Percentiles rank a stretch among this genome's conserved stretches.
These are phyloP conservation scores for Zaprionus gabonicus DNA, from an alignment of 1,140 invertebrate species.

Conservation along the genomic window DNA sequence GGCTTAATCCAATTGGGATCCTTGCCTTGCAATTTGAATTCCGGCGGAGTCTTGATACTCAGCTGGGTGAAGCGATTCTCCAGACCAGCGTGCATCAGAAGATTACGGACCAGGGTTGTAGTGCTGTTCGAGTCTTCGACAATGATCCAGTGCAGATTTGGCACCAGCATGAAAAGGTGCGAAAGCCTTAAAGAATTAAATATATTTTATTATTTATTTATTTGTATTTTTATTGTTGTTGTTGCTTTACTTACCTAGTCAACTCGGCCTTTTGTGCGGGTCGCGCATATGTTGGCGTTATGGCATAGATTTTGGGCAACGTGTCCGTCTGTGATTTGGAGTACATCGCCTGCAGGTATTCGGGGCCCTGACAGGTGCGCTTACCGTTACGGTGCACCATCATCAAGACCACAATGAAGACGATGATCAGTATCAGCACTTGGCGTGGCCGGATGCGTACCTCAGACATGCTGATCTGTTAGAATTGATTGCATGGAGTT, in stretches of 20 bases:
- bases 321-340: slow-evolving; percentile 73
- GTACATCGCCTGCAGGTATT: slow-evolving; percentile 81
- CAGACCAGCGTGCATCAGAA: slow-evolving; percentile 89
- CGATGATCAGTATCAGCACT: slow-evolving; percentile 75
- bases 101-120: slow-evolving; percentile 91
- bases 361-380: slow-evolving; percentile 69
- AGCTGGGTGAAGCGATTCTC: slow-evolving; percentile 70
- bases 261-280: slow-evolving; percentile 98
- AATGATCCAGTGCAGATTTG: slow-evolving; percentile 97
- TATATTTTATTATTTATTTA: neutral
- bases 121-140: slow-evolving; percentile 94
- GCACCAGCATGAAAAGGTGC: slow-evolving; percentile 94
- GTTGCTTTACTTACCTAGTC: slow-evolving; percentile 87
- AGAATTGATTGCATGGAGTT: slow-evolving; percentile 18
- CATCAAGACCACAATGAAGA: slow-evolving; percentile 72
- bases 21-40: slow-evolving; percentile 88
- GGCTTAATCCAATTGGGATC: slow-evolving; percentile 96
- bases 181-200: slow-evolving; percentile 87
- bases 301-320: slow-evolving; percentile 91
- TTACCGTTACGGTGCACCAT: slow-evolving; percentile 77
- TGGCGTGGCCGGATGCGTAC: slow-evolving; percentile 78
- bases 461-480: slow-evolving; percentile 66
- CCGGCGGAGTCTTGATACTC: slow-evolving; percentile 86
- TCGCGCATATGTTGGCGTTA: slow-evolving; percentile 96
- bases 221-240: neutral